phyloP scores from a whole-genome alignment of 2,797 vertebrate species.

The Choloepus didactylus region DNA sequence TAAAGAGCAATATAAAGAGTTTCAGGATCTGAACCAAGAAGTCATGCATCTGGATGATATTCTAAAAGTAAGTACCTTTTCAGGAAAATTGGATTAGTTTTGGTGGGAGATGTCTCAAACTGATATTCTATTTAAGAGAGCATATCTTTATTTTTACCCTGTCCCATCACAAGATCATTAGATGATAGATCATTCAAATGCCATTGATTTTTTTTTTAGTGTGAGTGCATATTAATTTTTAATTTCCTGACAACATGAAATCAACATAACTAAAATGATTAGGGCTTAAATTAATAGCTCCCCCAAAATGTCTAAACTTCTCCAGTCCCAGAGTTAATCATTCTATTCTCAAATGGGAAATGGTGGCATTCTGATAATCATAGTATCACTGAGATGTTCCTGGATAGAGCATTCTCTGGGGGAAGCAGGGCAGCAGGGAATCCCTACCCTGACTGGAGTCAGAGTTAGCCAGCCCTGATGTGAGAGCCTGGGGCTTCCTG shows the following conservation, averaged over 20 bases:
- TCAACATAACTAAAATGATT: neutral
- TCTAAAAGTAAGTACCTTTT: slow-evolving; percentile 93
- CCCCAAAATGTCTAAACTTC: neutral
- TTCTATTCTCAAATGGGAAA: neutral
- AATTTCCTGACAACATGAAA: neutral
- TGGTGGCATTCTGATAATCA: neutral
- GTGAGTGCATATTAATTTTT: neutral
- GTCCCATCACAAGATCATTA: neutral
- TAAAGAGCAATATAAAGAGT: slow-evolving; percentile 95
- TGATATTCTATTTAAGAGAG: neutral
- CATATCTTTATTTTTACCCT: too few species aligned
- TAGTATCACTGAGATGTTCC: neutral
- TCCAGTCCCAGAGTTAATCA: neutral
- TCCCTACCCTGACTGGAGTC: neutral
- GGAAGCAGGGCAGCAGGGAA: neutral
- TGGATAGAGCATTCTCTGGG: neutral
- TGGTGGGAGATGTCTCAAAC: neutral
- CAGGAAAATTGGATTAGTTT: neutral
- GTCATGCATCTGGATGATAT: slow-evolving; percentile 97
- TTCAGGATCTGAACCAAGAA: slow-evolving; percentile 97
- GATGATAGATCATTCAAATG: neutral
- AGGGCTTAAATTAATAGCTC: neutral
- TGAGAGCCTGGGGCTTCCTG: neutral
- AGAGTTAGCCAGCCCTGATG: neutral
- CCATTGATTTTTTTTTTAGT: neutral